Evolutionary conservation across 1,140 invertebrate genomes (phyloP).

Genomic region (Ladona fulva): DNA sequence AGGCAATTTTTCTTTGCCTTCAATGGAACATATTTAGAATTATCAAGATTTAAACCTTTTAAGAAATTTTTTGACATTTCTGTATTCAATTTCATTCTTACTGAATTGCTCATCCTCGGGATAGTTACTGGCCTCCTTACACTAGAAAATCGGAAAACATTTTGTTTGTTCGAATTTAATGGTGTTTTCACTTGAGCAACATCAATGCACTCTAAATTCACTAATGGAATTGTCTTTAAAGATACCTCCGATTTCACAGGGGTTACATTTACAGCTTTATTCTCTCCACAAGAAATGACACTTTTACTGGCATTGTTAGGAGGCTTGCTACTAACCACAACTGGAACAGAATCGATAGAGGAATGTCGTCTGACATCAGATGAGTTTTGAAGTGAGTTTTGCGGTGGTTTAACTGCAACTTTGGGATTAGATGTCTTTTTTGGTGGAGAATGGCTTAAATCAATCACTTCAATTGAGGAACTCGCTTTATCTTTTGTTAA

Average conservation of each 20-base stretch:
- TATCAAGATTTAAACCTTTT: conserved; percentile 17
- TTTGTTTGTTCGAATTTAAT: no score
- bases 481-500: background rate
- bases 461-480: conserved; percentile 29
- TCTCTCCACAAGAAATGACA: no score
- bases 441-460: conserved; percentile 40
- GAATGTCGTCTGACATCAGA: conserved; percentile 23
- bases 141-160: conserved; percentile 38
- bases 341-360: conserved; percentile 41
- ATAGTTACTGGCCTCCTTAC: conserved; percentile 26
- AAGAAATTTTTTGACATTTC: conserved; percentile 24
- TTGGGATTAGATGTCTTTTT: conserved; percentile 44
- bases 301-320: no score
- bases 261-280: no score
- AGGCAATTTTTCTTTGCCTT: no score
- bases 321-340: conserved; percentile 31
- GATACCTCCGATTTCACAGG: no score
- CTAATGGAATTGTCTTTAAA: no score
- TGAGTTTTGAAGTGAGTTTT: conserved; percentile 19
- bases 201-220: no score
- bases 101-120: conserved; percentile 17
- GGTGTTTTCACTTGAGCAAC: no score
- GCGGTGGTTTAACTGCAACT: conserved; percentile 33
- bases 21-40: background rate
- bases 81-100: conserved; percentile 21